A percentile compares a stretch with the other conserved stretches of the same genome.
phyloP scores from a whole-genome alignment of 2,888 invertebrate species.

The Neoitamus cyanurus region DNA sequence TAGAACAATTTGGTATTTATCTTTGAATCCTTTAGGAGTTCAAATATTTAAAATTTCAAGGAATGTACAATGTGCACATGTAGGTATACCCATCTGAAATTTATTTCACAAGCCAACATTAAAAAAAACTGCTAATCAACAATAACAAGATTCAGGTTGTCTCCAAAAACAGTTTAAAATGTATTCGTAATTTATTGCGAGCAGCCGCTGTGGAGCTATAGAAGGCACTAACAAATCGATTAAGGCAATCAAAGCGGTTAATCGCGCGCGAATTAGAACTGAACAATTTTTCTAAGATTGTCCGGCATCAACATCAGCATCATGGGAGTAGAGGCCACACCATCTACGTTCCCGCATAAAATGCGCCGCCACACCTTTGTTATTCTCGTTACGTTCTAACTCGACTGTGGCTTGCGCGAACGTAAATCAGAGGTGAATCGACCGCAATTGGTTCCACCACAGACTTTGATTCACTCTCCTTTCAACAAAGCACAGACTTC shows the following conservation, averaged over 20 bases:
- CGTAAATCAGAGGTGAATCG: not conserved
- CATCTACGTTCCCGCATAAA: not conserved
- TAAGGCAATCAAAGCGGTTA: not conserved
- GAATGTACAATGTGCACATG: no score
- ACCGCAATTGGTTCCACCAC: not conserved
- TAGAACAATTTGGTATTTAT: no score
- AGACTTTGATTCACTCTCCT: not conserved
- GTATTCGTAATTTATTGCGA: not conserved
- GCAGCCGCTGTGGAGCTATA: not conserved
- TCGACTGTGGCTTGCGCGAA: not conserved
- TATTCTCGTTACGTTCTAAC: not conserved
- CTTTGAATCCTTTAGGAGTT: no score
- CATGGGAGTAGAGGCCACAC: not conserved
- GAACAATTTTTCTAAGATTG: not conserved
- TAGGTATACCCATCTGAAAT: no score
- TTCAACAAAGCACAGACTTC: not conserved
- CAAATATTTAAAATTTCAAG: no score
- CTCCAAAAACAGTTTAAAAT: not conserved
- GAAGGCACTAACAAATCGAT: conserved; percentile 11
- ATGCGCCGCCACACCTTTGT: conserved; percentile 11
- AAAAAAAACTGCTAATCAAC: not conserved
- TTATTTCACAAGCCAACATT: not conserved
- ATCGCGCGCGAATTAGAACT: not conserved
- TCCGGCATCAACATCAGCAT: not conserved
- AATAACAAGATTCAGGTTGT: not conserved